Evolutionary conservation across 2,113 vertebrate genomes (phyloP), one percentile per base, ranked within the genome.

Genomic region (Trematomus loennbergii): DNA sequence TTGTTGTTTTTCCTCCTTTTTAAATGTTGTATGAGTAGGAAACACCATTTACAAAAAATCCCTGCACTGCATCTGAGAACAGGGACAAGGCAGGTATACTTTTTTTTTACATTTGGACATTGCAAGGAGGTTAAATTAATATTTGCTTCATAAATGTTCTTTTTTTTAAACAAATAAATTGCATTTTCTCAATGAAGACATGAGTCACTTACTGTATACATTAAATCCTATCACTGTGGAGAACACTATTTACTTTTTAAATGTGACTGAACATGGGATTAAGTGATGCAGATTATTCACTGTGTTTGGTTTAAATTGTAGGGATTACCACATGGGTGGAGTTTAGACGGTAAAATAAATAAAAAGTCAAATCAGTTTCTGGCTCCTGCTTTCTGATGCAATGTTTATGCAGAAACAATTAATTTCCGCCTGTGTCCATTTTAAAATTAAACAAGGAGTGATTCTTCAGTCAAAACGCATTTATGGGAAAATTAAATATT

Each of bases 1-100:
- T 81, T 87, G 86, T 88, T 86, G 75, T 84, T 74, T 85, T 72
- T 78, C 49, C 63, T 75, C 49, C 70, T 55, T 29, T 85, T 86
- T 72, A 72, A 78, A 85, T 78, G 82, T 82, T 83, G 55, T 79
- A 22, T 29, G 54, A 55, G 65, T 18, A 9, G 15, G 70, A 55
- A 61, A 76, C 75, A n/a, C 46, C 3, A 10, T 18, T 76, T 8
- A 67, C 75, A 75, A 46, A 55, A 18, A 61, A 75, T 72, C 62
- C 10, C 15, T 0, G 54, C 61, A 2, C 36, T 40, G 36, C 5
- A 40, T 40, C 7, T 40, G 22, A 67, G 45, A 22, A n/a, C 50
- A 8, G 59, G 7, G 4, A 11, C 48, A 3, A 52, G 9, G 33
- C 50, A 59, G 72, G 62, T 67, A 46, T 33, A 69, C 49, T 17